Evolutionary conservation across 2,888 invertebrate genomes (phyloP).

Genomic region (Callyntrura sp.): DNA sequence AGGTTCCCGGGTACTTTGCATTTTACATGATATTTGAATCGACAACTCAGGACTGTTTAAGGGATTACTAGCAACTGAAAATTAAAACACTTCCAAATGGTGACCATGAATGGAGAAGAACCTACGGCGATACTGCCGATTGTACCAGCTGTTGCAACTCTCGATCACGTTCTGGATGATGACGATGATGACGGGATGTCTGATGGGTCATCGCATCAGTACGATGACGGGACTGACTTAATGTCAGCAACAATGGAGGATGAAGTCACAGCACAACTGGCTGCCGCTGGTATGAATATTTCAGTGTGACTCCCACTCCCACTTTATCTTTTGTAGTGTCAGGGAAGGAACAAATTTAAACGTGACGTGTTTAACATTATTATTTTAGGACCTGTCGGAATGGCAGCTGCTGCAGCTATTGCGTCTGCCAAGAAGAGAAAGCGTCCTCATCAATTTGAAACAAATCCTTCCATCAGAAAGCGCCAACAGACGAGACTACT

Average conservation of each 20-base stretch:
- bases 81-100: conserved; percentile 79
- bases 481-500: conserved; percentile 97
- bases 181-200: conserved; percentile 94
- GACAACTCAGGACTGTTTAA: conserved; percentile 4
- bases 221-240: conserved; percentile 93
- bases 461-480: conserved; percentile 98
- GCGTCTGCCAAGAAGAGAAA: conserved; percentile 98
- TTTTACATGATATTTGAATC: conserved; percentile 3
- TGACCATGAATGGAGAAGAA: conserved; percentile 84
- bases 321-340: too few relatives aligned
- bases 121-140: conserved; percentile 79
- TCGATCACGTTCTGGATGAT: conserved; percentile 86
- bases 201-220: conserved; percentile 89
- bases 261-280: conserved; percentile 98
- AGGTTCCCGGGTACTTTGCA: background rate
- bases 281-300: conserved; percentile 98
- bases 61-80: background rate
- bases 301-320: too few relatives aligned
- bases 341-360: too few relatives aligned
- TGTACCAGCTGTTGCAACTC: conserved; percentile 76
- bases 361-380: conserved; percentile 29
- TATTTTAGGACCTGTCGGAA: conserved; percentile 93
- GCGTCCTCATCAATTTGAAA: conserved; percentile 98
- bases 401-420: conserved; percentile 98
- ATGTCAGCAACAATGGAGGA: conserved; percentile 95